These are phyloP conservation scores for Drosophila hamatofila DNA, from an alignment of 2,888 invertebrate genomes.

Conservation along the genomic window DNA sequence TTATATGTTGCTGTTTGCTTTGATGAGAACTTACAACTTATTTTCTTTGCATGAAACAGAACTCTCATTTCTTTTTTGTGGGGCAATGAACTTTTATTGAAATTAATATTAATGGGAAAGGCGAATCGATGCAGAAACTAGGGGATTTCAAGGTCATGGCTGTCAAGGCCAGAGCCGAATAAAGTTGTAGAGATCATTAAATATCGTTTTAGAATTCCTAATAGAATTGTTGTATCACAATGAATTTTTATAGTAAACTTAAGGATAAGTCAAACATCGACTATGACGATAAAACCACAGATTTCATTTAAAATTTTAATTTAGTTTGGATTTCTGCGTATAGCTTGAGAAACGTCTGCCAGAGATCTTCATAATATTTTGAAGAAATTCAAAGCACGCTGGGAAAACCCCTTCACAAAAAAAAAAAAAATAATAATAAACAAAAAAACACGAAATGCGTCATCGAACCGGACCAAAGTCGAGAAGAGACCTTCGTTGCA, in stretches of 20 bases:
- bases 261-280: not conserved
- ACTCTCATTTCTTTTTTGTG: not conserved
- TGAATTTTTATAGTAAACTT: not conserved
- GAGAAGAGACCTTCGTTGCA: slow-evolving; percentile 66
- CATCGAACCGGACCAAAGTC: slow-evolving; percentile 37
- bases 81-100: too few species aligned
- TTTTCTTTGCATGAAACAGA: slow-evolving; percentile 60
- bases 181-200: not conserved
- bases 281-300: not conserved
- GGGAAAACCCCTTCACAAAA: slow-evolving; percentile 60
- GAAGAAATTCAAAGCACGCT: slow-evolving; percentile 19
- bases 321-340: slow-evolving; percentile 12
- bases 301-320: not conserved
- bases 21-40: slow-evolving; percentile 55
- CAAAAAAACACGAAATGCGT: slow-evolving; percentile 48
- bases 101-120: not conserved
- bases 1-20: slow-evolving; percentile 79
- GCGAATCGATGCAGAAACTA: too few species aligned
- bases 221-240: not conserved
- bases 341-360: slow-evolving; percentile 1
- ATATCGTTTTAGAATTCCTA: not conserved
- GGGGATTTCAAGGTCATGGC: not conserved
- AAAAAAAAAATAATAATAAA: not conserved
- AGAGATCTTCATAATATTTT: not conserved
- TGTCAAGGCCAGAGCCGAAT: not conserved